Percentiles rank a stretch among this genome's conserved stretches.
Evolutionary conservation across 2,888 invertebrate genomes (phyloP).

Genomic region (Creontiades dilutus): DNA sequence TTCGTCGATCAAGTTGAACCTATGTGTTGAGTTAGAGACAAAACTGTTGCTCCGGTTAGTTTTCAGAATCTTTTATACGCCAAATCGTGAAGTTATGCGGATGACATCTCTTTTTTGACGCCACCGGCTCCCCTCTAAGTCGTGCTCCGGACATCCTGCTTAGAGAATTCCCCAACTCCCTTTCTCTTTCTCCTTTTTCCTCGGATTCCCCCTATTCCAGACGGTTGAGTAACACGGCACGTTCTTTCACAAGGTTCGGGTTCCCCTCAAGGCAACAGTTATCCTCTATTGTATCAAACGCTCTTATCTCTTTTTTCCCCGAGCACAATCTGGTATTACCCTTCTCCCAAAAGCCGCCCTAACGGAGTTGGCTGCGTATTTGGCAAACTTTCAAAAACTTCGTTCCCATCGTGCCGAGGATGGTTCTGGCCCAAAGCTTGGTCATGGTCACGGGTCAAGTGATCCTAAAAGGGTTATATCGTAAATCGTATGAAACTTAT

Average conservation of each 20-base stretch:
- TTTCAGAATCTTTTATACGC: background rate
- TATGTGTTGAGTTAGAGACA: too few relatives aligned
- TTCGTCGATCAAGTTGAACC: too few relatives aligned
- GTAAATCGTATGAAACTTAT: too few relatives aligned
- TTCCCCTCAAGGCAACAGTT: slow-evolving; percentile 17
- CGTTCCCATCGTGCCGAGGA: background rate
- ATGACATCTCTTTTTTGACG: background rate
- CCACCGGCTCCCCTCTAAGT: background rate
- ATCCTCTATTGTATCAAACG: slow-evolving; percentile 18
- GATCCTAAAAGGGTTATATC: background rate
- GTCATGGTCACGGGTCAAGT: background rate
- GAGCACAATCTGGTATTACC: background rate
- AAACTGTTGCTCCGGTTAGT: too few relatives aligned
- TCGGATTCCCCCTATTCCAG: background rate
- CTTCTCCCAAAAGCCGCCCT: background rate
- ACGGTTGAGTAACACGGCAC: background rate
- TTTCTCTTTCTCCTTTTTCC: background rate
- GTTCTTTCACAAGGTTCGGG: background rate
- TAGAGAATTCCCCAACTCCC: too few relatives aligned
- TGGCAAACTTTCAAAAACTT: slow-evolving; percentile 14
- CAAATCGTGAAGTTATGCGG: background rate
- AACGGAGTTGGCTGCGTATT: background rate
- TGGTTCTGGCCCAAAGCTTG: slow-evolving; percentile 10
- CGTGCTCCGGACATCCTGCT: background rate
- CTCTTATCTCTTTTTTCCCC: background rate